Base-by-base conservation (phyloP, 1,140 invertebrate genomes). In the Drosophila pseudoananassae region DNA sequence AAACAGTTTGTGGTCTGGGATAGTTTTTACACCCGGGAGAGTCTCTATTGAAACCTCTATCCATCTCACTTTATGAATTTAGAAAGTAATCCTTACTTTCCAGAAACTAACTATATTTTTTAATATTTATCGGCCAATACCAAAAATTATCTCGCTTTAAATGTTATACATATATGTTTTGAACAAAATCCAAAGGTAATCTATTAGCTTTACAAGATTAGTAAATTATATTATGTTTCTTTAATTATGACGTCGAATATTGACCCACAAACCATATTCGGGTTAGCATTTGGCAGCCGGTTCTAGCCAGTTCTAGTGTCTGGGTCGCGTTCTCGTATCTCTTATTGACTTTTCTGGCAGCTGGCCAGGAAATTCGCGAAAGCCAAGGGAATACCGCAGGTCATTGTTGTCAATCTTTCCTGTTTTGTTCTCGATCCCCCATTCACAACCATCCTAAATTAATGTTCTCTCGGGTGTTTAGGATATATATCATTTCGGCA, bases 1-100 rank as follows among this genome's bases (percentile, higher is more conserved):
- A 90, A 92, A 20, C 83, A 92, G 50, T 88, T 93, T 65, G 64
- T 89, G 23, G 77, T 93, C 15, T 93, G 93, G 93, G 88, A 92
- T 45, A 82, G 91, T 27, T 79, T 91, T 12, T 91, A 91, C 31
- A 88, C 84, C 14, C 53, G 78, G 1, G 82, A 88, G 40, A 85
- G 70, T 43, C 54, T 85, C 1, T 85, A 78, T 43, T 43, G 15
- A 43, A 8, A 4, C 0, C 10, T 38, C 36, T n/a, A 14, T 3
- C 3, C 7, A 10, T 38, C 10, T 12, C 10, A 38, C 10, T 31
- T 15, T 1, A 45, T 9, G 10, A 45, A 31, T 43, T 20, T 17
- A 49, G 1, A 49, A 49, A 25, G 17, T 14, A 4, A 5, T 12
- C 6, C 5, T 27, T 1, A 27, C n/a, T 27, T 25, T 10, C 7